Evolutionary conservation across 2,888 invertebrate genomes (phyloP).

Genomic region (Synanthedon formicaeformis): DNA sequence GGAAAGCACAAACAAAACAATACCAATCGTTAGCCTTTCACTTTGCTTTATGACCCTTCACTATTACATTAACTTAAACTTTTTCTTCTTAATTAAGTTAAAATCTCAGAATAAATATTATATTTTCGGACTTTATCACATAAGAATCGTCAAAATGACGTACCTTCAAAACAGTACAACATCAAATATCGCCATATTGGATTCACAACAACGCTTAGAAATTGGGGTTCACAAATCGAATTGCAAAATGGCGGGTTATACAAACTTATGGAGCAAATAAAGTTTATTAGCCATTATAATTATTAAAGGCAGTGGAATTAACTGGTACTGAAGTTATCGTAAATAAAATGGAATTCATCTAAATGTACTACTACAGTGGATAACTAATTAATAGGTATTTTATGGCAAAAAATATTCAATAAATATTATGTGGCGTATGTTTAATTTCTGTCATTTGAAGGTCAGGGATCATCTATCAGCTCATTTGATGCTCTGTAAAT

Average conservation of each 20-base stretch:
- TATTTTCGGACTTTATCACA: constrained; percentile 60
- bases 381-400: too few species aligned
- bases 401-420: too few species aligned
- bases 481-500: too few species aligned
- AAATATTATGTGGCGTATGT: too few species aligned
- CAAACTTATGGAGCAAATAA: constrained; percentile 15
- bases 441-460: not conserved
- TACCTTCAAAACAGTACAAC: constrained; percentile 70
- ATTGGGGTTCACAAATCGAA: constrained; percentile 60
- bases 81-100: constrained; percentile 19
- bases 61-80: constrained; percentile 22
- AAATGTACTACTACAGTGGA: too few species aligned
- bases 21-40: constrained; percentile 55
- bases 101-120: constrained; percentile 35
- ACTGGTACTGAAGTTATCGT: too few species aligned
- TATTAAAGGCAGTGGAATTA: too few species aligned
- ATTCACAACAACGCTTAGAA: constrained; percentile 79
- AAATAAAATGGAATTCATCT: too few species aligned
- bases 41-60: constrained; percentile 27
- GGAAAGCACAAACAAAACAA: constrained; percentile 70
- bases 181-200: constrained; percentile 76
- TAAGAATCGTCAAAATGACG: constrained; percentile 69
- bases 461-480: not conserved
- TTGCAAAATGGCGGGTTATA: constrained; percentile 39
- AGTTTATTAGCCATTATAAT: too few species aligned